Evolutionary conservation across 2,888 invertebrate genomes (phyloP), one percentile per base, ranked within the genome.

Genomic region (Thymelicus acteon): DNA sequence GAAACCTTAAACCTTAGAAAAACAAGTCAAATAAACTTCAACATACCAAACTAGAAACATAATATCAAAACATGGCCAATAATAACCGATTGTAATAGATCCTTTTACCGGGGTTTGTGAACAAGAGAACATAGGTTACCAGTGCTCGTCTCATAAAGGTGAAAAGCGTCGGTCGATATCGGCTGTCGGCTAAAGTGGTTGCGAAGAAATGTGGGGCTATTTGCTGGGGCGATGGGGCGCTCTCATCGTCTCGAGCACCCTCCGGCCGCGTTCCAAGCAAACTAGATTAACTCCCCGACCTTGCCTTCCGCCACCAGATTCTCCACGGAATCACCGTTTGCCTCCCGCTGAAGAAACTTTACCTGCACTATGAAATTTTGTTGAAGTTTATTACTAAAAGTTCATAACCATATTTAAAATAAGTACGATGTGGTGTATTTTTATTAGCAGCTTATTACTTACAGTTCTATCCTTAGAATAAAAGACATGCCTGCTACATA

Each of bases 121-220:
- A 61, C 57, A 64, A 58, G 58, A 75, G 79, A 75, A 79, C 78
- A 80, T 77, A 79, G 79, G 80, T 82, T 84, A 82, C 78, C 77
- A 79, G 79, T 80, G 78, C 82, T 85, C 82, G 82, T 82, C 81
- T 85, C 82, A 84, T 86, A 85, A 85, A 86, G 84, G 85, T 85
- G 78, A 79, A 82, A 82, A 77, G 75, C 83, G 81, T 84, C 84
- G 72, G 75, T 74, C 73, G 85, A 87, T 89, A 89, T 88, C 81
- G 86, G 80, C 84, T 85, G 87, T 88, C 85, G 85, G 80, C 79
- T 87, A 78, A 78, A 90, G 89, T 84, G 86, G 85, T 81, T 83
- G 84, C 81, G 81, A 87, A 90, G 89, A 90, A 89, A 89, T 89
- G 89, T 84, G 86, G 80, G 82, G 88, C 88, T 90, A 90, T 91